Conservation (phyloP, 2,888 invertebrate genomes). For the Zygothrica quintamaculata region DNA sequence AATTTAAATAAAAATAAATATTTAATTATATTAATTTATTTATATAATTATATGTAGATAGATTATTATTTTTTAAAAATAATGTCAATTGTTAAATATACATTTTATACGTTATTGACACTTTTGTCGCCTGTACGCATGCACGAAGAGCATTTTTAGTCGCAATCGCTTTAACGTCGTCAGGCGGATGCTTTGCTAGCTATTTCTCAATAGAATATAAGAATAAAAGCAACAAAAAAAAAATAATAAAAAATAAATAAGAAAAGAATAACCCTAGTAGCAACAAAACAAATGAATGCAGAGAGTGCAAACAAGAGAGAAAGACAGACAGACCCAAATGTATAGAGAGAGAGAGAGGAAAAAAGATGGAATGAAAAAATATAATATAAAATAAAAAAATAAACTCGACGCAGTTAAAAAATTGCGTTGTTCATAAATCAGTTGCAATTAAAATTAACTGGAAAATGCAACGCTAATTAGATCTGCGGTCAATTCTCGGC, state of each 20-base stretch:
- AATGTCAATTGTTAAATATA: background rate
- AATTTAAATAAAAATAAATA: background rate
- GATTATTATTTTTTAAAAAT: background rate
- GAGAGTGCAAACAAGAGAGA: slow-evolving; percentile 5
- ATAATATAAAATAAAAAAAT: no score
- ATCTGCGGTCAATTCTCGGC: slow-evolving; percentile 52
- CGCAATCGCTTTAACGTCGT: slow-evolving; percentile 33
- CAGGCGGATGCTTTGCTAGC: slow-evolving; percentile 68
- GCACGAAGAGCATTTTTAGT: slow-evolving; percentile 45
- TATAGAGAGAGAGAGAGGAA: slow-evolving; percentile 9
- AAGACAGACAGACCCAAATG: no score
- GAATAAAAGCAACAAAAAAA: slow-evolving; percentile 28
- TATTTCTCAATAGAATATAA: slow-evolving; percentile 54
- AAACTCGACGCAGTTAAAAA: slow-evolving; percentile 51
- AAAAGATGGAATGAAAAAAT: slow-evolving; percentile 7
- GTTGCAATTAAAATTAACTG: slow-evolving; percentile 75
- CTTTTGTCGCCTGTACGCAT: slow-evolving; percentile 47
- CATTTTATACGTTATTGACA: slow-evolving; percentile 7
- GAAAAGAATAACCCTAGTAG: slow-evolving; percentile 32
- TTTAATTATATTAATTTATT: background rate
- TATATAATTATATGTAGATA: no score
- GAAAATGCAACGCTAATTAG: slow-evolving; percentile 74
- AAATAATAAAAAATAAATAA: slow-evolving; percentile 28
- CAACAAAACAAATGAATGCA: slow-evolving; percentile 42
- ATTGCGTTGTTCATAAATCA: slow-evolving; percentile 75